Conservation (phyloP, 2,888 invertebrate species). For the Gasteruption jaculator region DNA sequence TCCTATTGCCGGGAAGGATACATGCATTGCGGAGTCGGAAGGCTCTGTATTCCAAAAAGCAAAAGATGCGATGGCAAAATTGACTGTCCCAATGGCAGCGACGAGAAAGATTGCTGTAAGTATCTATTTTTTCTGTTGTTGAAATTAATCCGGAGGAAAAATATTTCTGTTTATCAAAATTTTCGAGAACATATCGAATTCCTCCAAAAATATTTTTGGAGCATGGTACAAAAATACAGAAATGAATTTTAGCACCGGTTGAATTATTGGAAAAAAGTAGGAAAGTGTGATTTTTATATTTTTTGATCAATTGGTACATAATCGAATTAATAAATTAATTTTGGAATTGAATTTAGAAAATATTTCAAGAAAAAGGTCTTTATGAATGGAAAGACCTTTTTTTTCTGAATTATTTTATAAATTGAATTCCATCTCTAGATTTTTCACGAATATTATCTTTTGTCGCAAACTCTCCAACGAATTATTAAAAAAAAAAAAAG, state of each 20-base stretch:
- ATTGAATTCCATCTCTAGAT: not conserved
- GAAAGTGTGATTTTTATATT: too few species aligned
- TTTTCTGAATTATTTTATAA: not conserved
- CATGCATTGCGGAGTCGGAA: slow-evolving; percentile 75
- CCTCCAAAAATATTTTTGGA: too few species aligned
- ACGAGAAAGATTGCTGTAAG: slow-evolving; percentile 83
- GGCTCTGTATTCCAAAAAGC: slow-evolving; percentile 67
- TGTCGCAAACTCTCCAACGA: not conserved
- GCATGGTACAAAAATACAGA: too few species aligned
- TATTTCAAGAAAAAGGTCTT: not conserved
- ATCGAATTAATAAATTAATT: too few species aligned
- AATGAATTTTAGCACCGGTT: too few species aligned
- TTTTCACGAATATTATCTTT: not conserved
- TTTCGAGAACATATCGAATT: too few species aligned
- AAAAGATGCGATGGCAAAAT: slow-evolving; percentile 76
- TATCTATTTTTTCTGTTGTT: slow-evolving; percentile 29
- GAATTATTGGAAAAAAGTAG: too few species aligned
- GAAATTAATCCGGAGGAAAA: not conserved
- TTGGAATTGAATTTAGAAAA: too few species aligned
- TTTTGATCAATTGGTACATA: too few species aligned
- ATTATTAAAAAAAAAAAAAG: slow-evolving; percentile 1
- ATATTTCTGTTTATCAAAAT: too few species aligned
- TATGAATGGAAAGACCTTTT: not conserved
- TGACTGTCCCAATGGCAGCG: slow-evolving; percentile 83
- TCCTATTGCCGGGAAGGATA: slow-evolving; percentile 70